Percentiles rank a stretch among this genome's conserved stretches.
Conservation (phyloP, 2,888 invertebrate genomes). For the Polymixis flavicincta region DNA sequence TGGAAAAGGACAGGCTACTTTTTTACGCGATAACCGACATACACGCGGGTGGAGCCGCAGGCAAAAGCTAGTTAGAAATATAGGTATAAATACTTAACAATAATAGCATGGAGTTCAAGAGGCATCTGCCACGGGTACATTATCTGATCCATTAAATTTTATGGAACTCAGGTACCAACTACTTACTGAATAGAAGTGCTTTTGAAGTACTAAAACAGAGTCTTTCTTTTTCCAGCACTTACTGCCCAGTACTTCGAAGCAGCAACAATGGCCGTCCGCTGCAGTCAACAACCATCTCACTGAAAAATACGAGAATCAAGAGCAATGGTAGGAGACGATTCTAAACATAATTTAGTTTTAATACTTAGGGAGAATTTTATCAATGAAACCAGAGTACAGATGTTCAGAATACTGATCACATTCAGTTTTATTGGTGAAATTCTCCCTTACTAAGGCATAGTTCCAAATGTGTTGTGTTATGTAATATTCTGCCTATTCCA, state of each 20-base stretch:
- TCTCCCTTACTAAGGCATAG: background rate
- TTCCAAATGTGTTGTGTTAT: background rate
- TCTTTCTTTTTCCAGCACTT: slow-evolving; percentile 78
- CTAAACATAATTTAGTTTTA: slow-evolving; percentile 3
- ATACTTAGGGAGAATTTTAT: background rate
- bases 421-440: background rate
- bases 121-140: background rate
- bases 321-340: slow-evolving; percentile 84
- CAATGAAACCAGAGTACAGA: background rate
- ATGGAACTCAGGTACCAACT: background rate
- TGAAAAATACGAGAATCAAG: slow-evolving; percentile 85
- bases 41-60: too few species aligned
- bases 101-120: background rate
- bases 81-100: background rate
- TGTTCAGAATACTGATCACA: background rate
- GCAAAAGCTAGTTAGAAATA: too few species aligned
- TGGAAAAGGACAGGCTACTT: too few species aligned
- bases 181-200: background rate
- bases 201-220: background rate
- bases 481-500: background rate
- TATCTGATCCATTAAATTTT: background rate
- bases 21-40: too few species aligned
- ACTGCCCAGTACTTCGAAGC: slow-evolving; percentile 83
- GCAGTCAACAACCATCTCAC: slow-evolving; percentile 84
- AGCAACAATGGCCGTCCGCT: slow-evolving; percentile 82